Base-by-base conservation (phyloP, 2,888 invertebrate genomes). In the Cheilosia vernalis region DNA sequence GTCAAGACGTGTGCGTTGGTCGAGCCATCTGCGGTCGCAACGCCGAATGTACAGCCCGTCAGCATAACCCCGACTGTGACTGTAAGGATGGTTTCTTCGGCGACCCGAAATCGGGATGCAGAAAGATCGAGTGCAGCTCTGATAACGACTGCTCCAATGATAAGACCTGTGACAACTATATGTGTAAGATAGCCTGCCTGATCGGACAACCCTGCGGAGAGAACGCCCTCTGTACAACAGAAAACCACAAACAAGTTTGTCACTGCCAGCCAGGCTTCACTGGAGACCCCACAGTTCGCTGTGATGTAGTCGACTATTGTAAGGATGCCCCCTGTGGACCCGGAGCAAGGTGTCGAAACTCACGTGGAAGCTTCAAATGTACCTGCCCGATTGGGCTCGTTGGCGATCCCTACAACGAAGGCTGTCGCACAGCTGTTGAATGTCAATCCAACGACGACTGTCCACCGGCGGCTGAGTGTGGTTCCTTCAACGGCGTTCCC, bases 191-290 rank as follows among this genome's bases (percentile, higher is more conserved):
- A 82, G 96, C 97, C 17, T 98, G 98, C 90, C 93, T 97, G 21
- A 94, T 95, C 4, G 93, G 95, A n/a, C 96, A 97, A 91, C 95
- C 96, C 17, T 98, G 98, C 89, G 97, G 97, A 0, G 94, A 95
- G 67, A 97, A 97, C 91, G 95, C 97, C 0, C 93, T 97, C 49
- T 98, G 98, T 90, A 96, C 97, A 0, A 96, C 97, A 2, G 96
- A 97, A 91, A 95, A 95, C 89, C 97, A 98, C 89, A 93, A 94
- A 85, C 96, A 96, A 90, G 94, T 94, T 0, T 96, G 96, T 90
- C 96, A 96, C 88, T 98, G 98, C 90, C 97, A 97, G 92, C 97
- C 97, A 13, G 97, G 97, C 0, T 97, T 94, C 89, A 96, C 96
- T 0, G 97, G 97, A 3, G 95, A 97, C 91, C 95, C 97, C 2